A percentile compares a stretch with the other conserved stretches of the same genome.
Conservation (phyloP, 2,797 vertebrate genomes). For the Platyrinchus mystaceus region DNA sequence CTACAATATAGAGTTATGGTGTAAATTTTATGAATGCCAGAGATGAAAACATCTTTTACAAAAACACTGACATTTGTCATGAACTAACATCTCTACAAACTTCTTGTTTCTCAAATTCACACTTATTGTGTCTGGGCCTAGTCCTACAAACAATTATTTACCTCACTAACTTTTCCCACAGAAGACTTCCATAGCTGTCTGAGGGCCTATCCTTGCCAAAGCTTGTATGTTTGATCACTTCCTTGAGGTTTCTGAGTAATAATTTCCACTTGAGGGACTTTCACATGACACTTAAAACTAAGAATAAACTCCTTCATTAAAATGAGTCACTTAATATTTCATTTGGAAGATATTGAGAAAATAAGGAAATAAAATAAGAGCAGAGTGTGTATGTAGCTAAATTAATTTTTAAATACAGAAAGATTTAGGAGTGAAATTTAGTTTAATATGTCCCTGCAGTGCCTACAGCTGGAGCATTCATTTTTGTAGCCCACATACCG, state of each 20-base stretch:
- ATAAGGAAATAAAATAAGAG: neutral
- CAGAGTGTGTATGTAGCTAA: neutral
- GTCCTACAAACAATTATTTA: neutral
- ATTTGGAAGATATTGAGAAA: neutral
- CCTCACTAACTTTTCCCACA: neutral
- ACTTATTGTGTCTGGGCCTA: neutral
- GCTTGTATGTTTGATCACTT: neutral
- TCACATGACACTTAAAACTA: neutral
- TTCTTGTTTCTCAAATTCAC: neutral
- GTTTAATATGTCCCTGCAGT: conserved; percentile 33
- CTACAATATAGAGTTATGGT: neutral
- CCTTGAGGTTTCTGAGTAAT: too few species aligned
- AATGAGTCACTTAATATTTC: neutral
- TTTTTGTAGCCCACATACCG: conserved; percentile 36
- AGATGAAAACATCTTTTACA: neutral
- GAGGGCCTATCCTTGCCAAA: neutral
- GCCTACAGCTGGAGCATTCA: conserved; percentile 4
- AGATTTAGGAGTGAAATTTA: conserved; percentile 51
- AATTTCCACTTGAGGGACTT: neutral
- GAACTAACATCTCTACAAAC: neutral
- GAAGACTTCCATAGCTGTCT: neutral
- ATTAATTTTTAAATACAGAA: conserved; percentile 44
- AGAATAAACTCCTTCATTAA: neutral
- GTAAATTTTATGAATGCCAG: conserved; percentile 10
- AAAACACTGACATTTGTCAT: neutral